phyloP scores from a whole-genome alignment of 2,888 invertebrate species.

The Periphyllus acericola region DNA sequence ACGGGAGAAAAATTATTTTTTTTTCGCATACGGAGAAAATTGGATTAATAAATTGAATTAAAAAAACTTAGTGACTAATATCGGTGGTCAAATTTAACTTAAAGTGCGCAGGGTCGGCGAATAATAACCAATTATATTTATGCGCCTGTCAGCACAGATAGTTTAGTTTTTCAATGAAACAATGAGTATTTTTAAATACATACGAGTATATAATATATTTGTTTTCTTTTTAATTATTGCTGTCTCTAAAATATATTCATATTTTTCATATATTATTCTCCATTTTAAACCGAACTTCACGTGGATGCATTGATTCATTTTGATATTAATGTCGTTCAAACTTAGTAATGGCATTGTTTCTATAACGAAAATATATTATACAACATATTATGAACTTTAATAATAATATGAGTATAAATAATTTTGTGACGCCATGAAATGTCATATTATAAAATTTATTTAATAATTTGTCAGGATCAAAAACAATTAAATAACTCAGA shows the following conservation, averaged over 20 bases:
- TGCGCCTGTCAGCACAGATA: neutral
- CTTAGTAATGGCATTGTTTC: neutral
- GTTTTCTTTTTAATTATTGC: neutral
- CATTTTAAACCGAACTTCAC: neutral
- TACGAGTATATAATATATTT: neutral
- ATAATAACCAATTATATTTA: neutral
- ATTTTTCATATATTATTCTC: neutral
- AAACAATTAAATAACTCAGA: neutral
- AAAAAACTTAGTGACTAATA: no score
- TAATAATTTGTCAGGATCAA: no score
- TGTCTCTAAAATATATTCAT: neutral
- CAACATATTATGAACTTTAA: neutral
- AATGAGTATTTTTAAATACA: neutral
- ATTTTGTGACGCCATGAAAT: neutral
- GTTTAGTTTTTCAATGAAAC: neutral
- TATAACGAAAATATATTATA: neutral
- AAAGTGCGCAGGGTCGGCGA: neutral
- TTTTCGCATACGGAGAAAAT: no score
- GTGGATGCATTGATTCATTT: neutral
- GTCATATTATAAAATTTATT: neutral
- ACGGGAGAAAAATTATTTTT: no score
- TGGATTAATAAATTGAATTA: no score
- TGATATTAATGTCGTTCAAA: neutral
- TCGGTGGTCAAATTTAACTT: no score
- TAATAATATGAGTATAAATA: neutral